A percentile compares a stretch with the other conserved stretches of the same genome.
Evolutionary conservation across 2,797 vertebrate species (phyloP).

Genomic region (Denticeps clupeoides): DNA sequence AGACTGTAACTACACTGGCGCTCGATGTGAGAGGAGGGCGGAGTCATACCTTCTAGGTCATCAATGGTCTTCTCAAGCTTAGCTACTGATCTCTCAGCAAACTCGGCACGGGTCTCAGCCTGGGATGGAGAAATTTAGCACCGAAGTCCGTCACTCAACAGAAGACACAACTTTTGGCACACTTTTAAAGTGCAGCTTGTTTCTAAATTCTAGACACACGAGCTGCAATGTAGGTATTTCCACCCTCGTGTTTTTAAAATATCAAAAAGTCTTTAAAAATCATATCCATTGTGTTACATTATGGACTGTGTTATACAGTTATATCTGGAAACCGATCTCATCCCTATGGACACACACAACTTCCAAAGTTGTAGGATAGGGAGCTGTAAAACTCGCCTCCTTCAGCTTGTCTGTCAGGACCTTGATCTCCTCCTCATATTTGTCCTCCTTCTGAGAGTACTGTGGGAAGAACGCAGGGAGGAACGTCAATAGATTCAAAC

Average conservation of each 20-base stretch:
- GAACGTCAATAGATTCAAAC: constrained; percentile 15
- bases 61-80: constrained; percentile 99
- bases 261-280: no score
- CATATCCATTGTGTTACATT: no score
- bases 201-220: no score
- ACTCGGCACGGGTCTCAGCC: constrained; percentile 98
- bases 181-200: no score
- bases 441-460: constrained; percentile 99
- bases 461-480: constrained; percentile 52
- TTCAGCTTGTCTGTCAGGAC: constrained; percentile 98
- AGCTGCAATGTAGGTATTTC: no score
- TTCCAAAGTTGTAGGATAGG: constrained; percentile 13
- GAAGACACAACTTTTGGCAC: neutral
- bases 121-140: constrained; percentile 41
- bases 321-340: no score
- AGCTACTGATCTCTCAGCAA: constrained; percentile 97
- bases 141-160: neutral
- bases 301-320: no score
- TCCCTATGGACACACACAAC: neutral
- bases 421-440: constrained; percentile 99
- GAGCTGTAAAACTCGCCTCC: constrained; percentile 70
- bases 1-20: no score
- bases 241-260: no score
- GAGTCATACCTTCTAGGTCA: constrained; percentile 91
- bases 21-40: neutral